Evolutionary conservation across 2,113 vertebrate species (phyloP).

Genomic region (Thomomys bottae): DNA sequence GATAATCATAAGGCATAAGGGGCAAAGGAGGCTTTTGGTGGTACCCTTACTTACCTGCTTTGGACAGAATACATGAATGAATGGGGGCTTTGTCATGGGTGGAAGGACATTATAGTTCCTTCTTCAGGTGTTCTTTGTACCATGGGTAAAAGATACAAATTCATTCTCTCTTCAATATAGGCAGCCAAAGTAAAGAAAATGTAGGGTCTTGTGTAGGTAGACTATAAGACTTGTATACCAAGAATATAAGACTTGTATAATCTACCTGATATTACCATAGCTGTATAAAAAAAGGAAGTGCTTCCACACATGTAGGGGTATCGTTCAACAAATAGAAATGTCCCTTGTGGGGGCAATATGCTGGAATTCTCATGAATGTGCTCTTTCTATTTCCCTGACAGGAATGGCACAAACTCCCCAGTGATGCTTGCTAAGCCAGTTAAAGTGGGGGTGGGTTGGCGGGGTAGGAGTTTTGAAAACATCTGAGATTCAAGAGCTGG

Average conservation of each 20-base stretch:
- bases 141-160: background rate
- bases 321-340: background rate
- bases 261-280: background rate
- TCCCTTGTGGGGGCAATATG: background rate
- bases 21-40: background rate
- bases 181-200: background rate
- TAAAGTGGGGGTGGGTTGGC: background rate
- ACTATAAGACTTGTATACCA: background rate
- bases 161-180: background rate
- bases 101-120: background rate
- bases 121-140: background rate
- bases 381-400: background rate
- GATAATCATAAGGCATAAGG: background rate
- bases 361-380: background rate
- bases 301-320: background rate
- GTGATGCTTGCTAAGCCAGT: background rate
- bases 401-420: background rate
- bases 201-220: background rate
- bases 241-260: background rate
- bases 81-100: background rate
- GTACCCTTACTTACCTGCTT: background rate
- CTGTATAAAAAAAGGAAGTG: background rate
- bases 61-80: background rate
- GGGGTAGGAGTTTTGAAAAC: background rate
- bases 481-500: background rate